Percentiles rank a stretch among this genome's conserved stretches.
phyloP scores from a whole-genome alignment of 2,797 vertebrate genomes.

The Schizopygopsis malacanthus region DNA sequence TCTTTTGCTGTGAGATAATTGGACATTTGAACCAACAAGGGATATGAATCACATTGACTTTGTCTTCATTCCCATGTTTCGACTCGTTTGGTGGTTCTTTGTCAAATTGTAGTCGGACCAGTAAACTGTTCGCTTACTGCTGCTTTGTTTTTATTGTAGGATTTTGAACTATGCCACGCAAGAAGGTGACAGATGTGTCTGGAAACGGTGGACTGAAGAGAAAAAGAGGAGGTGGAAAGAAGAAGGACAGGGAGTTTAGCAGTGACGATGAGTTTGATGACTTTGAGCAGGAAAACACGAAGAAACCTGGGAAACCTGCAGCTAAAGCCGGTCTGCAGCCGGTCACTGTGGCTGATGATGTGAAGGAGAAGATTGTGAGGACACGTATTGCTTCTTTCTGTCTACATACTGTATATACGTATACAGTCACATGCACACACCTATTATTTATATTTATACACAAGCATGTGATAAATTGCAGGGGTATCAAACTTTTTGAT shows the following conservation, averaged over 20 bases:
- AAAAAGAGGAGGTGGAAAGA: constrained; percentile 77
- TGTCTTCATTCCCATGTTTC: background rate
- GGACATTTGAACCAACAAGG: background rate
- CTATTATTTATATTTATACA: background rate
- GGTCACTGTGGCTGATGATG: constrained; percentile 81
- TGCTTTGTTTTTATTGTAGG: constrained; percentile 34
- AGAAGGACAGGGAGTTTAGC: constrained; percentile 84
- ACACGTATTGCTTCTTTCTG: background rate
- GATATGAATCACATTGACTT: background rate
- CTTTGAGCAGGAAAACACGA: constrained; percentile 84
- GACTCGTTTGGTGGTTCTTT: background rate
- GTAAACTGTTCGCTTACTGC: background rate
- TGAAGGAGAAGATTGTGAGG: constrained; percentile 85
- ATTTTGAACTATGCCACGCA: constrained; percentile 78
- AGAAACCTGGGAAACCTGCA: constrained; percentile 78
- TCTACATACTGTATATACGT: background rate
- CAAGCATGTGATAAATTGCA: background rate
- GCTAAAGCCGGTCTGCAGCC: constrained; percentile 80
- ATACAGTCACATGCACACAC: background rate
- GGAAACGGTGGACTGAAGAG: constrained; percentile 81
- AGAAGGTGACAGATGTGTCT: constrained; percentile 83
- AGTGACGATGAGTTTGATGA: constrained; percentile 85
- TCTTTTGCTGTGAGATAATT: constrained; percentile 14
- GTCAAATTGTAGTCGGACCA: background rate
- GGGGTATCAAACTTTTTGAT: background rate